Evolutionary conservation across 2,113 vertebrate genomes (phyloP).

Genomic region (Nesoenas mayeri): DNA sequence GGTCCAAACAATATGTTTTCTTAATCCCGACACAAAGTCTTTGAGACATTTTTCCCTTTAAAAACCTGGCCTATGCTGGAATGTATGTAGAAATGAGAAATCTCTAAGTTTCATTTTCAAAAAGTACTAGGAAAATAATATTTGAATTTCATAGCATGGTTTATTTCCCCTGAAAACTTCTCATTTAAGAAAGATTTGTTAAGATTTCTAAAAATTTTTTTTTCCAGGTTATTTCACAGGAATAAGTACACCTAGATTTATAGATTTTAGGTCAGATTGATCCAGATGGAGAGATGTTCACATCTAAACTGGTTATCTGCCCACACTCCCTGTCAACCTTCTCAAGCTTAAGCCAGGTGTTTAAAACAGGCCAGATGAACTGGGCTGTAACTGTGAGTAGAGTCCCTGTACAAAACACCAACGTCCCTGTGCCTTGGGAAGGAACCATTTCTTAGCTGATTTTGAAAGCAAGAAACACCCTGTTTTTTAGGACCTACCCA

Average conservation of each 20-base stretch:
- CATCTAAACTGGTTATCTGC: background rate
- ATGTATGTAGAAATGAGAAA: background rate
- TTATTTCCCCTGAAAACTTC: background rate
- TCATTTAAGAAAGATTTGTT: background rate
- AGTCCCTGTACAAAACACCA: rapidly evolving
- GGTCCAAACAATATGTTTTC: background rate
- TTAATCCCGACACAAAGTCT: background rate
- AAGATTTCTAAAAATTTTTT: background rate
- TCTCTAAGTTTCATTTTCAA: background rate
- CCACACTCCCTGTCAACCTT: background rate
- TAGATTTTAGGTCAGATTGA: background rate
- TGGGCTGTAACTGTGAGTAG: background rate
- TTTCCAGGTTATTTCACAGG: rapidly evolving
- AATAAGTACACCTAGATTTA: background rate
- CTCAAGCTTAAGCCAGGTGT: background rate
- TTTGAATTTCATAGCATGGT: background rate
- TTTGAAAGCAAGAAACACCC: rapidly evolving
- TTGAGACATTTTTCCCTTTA: background rate
- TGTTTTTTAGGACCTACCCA: slow-evolving; percentile 58
- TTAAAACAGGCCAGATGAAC: background rate
- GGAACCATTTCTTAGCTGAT: background rate
- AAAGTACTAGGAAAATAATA: rapidly evolving
- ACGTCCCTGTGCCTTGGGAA: background rate
- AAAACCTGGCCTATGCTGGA: background rate
- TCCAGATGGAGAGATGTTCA: background rate